Percentiles rank a stretch among this genome's conserved stretches.
phyloP scores from a whole-genome alignment of 2,797 vertebrate genomes.

The Nothura maculosa region DNA sequence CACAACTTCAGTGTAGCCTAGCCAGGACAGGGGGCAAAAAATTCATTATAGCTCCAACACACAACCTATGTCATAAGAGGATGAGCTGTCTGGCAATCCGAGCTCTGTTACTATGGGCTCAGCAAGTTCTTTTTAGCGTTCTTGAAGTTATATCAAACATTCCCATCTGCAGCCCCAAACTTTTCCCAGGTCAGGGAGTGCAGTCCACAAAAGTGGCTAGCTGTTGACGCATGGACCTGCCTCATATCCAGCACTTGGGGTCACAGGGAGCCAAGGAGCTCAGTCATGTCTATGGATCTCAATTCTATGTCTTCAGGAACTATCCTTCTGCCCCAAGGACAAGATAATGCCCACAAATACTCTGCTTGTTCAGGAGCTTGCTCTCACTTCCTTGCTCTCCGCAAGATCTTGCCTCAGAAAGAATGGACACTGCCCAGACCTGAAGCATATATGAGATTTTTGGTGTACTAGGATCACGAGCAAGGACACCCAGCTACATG shows the following conservation, averaged over 20 bases:
- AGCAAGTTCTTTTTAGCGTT: neutral
- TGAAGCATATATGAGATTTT: neutral
- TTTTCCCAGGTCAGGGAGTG: neutral
- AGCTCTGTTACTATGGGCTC: neutral
- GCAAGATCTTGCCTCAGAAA: neutral
- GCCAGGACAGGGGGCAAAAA: neutral
- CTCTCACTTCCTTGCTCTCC: neutral
- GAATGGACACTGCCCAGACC: neutral
- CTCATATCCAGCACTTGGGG: fast-evolving
- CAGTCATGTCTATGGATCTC: too few species aligned
- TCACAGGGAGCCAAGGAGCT: neutral
- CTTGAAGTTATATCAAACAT: neutral
- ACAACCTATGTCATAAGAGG: neutral
- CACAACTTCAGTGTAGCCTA: neutral
- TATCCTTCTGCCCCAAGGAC: too few species aligned
- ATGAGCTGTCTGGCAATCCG: too few species aligned
- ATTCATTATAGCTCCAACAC: neutral
- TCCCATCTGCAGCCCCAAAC: too few species aligned
- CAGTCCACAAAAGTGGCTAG: neutral
- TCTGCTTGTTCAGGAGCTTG: neutral
- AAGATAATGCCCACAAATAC: neutral
- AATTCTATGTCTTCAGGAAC: too few species aligned
- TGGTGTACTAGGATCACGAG: neutral
- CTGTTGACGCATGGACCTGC: neutral
- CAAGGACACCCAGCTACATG: neutral